phyloP scores from a whole-genome alignment of 2,113 vertebrate species.

The Bostrychus sinensis region DNA sequence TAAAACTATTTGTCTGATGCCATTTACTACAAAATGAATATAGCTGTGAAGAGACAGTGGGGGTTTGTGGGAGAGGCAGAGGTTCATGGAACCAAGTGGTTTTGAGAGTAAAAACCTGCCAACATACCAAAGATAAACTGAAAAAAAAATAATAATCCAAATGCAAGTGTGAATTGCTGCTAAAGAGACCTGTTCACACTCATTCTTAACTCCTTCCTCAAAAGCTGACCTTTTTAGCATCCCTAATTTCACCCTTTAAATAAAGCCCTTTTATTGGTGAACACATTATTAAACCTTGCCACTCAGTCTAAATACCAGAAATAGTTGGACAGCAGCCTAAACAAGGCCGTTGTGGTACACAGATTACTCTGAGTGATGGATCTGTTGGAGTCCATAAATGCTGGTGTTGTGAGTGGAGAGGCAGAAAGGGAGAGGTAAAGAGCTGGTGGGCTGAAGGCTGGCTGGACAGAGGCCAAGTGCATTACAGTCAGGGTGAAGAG shows the following conservation, averaged over 20 bases:
- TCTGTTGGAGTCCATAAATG: conserved; percentile 66
- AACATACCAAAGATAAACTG: no score
- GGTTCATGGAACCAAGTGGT: no score
- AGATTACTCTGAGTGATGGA: conserved; percentile 67
- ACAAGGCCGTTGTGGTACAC: conserved; percentile 33
- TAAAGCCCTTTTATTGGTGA: conserved; percentile 75
- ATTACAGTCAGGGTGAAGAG: conserved; percentile 72
- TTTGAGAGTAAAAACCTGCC: no score
- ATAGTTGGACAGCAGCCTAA: conserved; percentile 71
- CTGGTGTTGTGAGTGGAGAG: conserved; percentile 55
- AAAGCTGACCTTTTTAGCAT: conserved; percentile 51
- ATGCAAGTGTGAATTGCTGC: no score
- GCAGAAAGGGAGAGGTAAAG: conserved; percentile 54
- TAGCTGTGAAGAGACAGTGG: no score
- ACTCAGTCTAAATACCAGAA: conserved; percentile 78
- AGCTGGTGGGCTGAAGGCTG: conserved; percentile 54
- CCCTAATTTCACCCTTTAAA: conserved; percentile 57
- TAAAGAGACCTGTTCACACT: background rate
- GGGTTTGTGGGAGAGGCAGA: no score
- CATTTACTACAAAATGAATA: no score
- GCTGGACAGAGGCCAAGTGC: conserved; percentile 70
- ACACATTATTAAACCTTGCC: conserved; percentile 81
- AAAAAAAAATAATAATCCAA: no score
- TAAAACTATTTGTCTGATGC: no score
- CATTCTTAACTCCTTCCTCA: conserved; percentile 49